These are phyloP conservation scores for Marcusenius ussheri DNA, from an alignment of 2,113 vertebrate genomes.

Conservation along the genomic window DNA sequence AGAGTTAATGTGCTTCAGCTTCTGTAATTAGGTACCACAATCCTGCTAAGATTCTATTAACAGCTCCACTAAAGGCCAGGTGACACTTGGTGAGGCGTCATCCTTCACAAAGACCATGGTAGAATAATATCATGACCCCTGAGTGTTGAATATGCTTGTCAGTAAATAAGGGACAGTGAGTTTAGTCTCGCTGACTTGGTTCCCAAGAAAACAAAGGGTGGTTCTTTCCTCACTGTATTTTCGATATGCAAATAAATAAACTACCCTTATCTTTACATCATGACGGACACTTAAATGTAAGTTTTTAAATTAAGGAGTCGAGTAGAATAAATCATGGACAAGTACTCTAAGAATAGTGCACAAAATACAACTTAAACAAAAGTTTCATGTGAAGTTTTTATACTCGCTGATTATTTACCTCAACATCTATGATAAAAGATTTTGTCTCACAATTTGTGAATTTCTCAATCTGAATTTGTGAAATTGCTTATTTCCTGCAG, in stretches of 20 bases:
- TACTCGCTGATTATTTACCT: not conserved
- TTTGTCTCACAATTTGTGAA: not conserved
- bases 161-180: not conserved
- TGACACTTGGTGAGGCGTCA: not conserved
- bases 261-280: not conserved
- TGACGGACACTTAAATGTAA: not conserved
- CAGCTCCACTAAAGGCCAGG: not conserved
- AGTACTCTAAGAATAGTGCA: not conserved
- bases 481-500: not conserved
- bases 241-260: not conserved
- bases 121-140: not conserved
- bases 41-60: not conserved
- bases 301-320: not conserved
- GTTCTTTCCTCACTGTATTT: not conserved
- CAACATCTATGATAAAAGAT: not conserved
- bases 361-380: not conserved
- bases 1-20: not conserved
- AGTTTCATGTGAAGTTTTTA: not conserved
- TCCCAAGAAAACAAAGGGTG: not conserved
- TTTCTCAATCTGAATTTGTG: not conserved
- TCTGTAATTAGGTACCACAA: not conserved
- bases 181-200: not conserved
- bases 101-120: not conserved
- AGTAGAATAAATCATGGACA: not conserved
- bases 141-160: not conserved